Base-by-base conservation (phyloP, 2,888 invertebrate species). In the Noctua janthe region DNA sequence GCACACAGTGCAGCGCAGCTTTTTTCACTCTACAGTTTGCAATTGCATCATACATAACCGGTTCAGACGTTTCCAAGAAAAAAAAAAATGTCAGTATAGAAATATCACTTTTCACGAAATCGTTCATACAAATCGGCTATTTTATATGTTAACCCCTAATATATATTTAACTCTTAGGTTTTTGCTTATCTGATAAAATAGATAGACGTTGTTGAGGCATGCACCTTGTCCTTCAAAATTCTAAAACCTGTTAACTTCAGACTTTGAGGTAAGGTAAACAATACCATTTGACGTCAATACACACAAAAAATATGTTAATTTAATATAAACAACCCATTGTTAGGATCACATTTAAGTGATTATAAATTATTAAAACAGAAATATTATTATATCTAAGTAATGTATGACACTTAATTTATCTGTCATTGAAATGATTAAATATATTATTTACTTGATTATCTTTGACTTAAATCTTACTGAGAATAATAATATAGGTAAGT, bases 271-370 rank as follows among this genome's bases (percentile, higher is more conserved):
- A 92, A 91, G 92, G 91, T 79, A 74, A 79, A 82, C 75, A 80
- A 87, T 85, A 87, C 85, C 76, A 77, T 75, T 76, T 86, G 86
- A 87, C 88, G 85, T 88, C 84, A 82, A 78, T 67, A 51, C n/a
- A n/a, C 54, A 84, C 56, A 85, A 84, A 87, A 84, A 89, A 82
- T 87, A 86, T 80, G 79, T 39, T 72, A 84, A 86, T 86, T 78
- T 69, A 13, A 73, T 47, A 39, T 67, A 59, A 83, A 78, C 20
- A 73, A 23, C 75, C 71, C 67, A 84, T 84, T 84, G 82, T 86
- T 81, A 47, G 13, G 29, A 72, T 39, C 29, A 77, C 29, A 71
- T 56, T n/a, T 35, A 56, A 15, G n/a, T 54, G 20, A 51, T 51
- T 59, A 11, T 62, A 39, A 80, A 74, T 81, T 54, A 73, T 62